Percentiles rank a stretch among this genome's conserved stretches.
These are phyloP conservation scores for Rhinopomastus cyanomelas DNA, from an alignment of 2,113 vertebrate species.

Conservation along the genomic window DNA sequence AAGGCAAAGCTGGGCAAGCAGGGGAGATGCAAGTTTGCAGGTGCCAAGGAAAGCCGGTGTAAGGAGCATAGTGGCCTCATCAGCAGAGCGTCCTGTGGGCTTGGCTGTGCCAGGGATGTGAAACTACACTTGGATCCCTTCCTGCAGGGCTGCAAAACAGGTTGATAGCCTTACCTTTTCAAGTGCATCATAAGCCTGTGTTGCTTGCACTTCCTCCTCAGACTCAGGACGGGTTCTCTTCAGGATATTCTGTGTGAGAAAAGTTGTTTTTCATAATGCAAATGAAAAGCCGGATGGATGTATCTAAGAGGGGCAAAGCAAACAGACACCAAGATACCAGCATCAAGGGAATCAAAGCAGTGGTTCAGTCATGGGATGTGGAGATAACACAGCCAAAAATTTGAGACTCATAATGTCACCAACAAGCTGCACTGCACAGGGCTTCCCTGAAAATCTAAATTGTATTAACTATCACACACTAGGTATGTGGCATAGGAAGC, in stretches of 20 bases:
- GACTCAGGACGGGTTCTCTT: conserved; percentile 88
- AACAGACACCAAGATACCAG: neutral
- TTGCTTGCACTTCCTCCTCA: conserved; percentile 85
- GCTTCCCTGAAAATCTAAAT: neutral
- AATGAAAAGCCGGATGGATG: neutral
- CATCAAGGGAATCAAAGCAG: neutral
- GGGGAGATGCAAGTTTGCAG: too few relatives aligned
- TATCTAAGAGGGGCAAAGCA: neutral
- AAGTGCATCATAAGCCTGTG: conserved; percentile 85
- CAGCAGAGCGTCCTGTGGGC: too few relatives aligned
- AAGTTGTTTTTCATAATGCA: neutral
- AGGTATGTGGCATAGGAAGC: neutral
- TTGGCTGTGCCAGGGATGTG: too few relatives aligned
- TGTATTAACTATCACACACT: neutral
- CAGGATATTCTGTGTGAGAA: conserved; percentile 86
- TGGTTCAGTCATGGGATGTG: neutral
- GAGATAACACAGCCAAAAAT: neutral
- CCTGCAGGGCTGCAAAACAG: neutral
- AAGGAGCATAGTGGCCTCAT: too few relatives aligned
- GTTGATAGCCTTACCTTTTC: conserved; percentile 81
- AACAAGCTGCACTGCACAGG: neutral
- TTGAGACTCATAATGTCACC: neutral
- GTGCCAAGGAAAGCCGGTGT: too few relatives aligned
- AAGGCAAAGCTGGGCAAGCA: too few relatives aligned
- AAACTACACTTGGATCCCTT: neutral